A percentile compares a stretch with the other conserved stretches of the same genome.
These are phyloP conservation scores for Musca vetustissima DNA, from an alignment of 1,140 invertebrate genomes.

Conservation along the genomic window DNA sequence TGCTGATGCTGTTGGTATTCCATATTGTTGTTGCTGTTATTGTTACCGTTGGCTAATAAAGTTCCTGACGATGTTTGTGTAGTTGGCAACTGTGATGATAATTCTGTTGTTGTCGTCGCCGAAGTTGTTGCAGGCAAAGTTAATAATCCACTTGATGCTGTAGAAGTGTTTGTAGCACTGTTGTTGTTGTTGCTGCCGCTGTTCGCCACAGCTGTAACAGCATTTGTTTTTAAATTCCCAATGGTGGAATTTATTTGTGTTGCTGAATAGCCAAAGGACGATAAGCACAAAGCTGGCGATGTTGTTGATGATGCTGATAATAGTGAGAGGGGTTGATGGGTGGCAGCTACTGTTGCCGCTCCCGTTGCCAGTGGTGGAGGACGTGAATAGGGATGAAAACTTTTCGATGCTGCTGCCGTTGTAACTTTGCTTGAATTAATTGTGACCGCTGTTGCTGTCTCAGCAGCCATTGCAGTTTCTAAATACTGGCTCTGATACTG, in stretches of 20 bases:
- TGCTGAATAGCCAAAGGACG: slow-evolving; percentile 33
- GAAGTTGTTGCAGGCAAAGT: slow-evolving; percentile 22
- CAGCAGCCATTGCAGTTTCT: slow-evolving; percentile 34
- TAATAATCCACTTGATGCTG: slow-evolving; percentile 28
- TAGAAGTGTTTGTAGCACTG: slow-evolving; percentile 29
- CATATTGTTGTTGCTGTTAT: slow-evolving; percentile 11
- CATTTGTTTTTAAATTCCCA: slow-evolving; percentile 51
- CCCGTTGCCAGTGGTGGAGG: slow-evolving; percentile 25
- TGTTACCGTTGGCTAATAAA: slow-evolving; percentile 42
- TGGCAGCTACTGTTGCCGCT: not conserved
- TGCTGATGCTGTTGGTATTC: not conserved
- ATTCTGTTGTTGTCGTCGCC: not conserved
- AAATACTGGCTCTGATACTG: slow-evolving; percentile 45
- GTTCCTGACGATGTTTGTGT: slow-evolving; percentile 38
- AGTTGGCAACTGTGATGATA: too few relatives aligned
- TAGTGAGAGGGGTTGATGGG: too few relatives aligned
- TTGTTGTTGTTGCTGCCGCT: slow-evolving; percentile 29
- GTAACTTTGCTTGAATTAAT: slow-evolving; percentile 1
- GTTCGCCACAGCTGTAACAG: slow-evolving; percentile 37
- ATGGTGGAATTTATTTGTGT: slow-evolving; percentile 35
- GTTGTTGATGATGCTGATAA: slow-evolving; percentile 26
- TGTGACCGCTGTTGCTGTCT: not conserved
- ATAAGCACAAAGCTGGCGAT: slow-evolving; percentile 25
- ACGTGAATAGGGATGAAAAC: slow-evolving; percentile 52
- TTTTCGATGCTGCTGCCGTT: slow-evolving; percentile 38